phyloP scores from a whole-genome alignment of 1,140 invertebrate genomes.

The Leptinotarsa texana region DNA sequence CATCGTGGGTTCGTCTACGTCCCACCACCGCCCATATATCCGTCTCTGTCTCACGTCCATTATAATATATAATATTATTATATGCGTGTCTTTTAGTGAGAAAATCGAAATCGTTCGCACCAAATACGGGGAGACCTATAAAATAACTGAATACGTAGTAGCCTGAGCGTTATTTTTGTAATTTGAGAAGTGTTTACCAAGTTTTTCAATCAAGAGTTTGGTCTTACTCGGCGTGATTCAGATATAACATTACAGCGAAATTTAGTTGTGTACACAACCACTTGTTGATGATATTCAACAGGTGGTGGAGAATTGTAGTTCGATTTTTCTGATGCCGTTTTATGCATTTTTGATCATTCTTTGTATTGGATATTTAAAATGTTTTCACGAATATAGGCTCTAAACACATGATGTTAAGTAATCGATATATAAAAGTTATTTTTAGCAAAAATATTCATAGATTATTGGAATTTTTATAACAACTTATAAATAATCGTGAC shows the following conservation, averaged over 20 bases:
- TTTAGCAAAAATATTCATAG: no score
- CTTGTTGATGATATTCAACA: conserved; percentile 48
- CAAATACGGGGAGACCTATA: conserved; percentile 13
- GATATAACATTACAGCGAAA: neutral
- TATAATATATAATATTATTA: conserved; percentile 19
- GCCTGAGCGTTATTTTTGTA: conserved; percentile 6
- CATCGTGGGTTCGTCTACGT: conserved; percentile 7
- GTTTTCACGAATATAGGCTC: no score
- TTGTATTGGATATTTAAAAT: no score
- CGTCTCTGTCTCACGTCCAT: neutral
- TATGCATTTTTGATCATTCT: no score
- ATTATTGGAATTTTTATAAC: no score
- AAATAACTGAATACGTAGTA: conserved; percentile 15
- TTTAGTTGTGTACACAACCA: conserved; percentile 31
- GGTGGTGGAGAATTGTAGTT: conserved; percentile 30
- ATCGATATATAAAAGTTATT: no score
- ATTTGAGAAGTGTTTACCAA: conserved; percentile 4
- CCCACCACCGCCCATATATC: conserved; percentile 2
- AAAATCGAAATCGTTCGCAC: conserved; percentile 16
- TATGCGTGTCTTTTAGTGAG: conserved; percentile 17
- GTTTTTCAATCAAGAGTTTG: neutral
- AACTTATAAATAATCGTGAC: no score
- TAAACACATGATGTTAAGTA: no score
- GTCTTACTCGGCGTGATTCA: neutral
- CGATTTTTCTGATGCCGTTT: no score